Evolutionary conservation across 2,113 vertebrate genomes (phyloP).

Genomic region (Hemicordylus capensis): DNA sequence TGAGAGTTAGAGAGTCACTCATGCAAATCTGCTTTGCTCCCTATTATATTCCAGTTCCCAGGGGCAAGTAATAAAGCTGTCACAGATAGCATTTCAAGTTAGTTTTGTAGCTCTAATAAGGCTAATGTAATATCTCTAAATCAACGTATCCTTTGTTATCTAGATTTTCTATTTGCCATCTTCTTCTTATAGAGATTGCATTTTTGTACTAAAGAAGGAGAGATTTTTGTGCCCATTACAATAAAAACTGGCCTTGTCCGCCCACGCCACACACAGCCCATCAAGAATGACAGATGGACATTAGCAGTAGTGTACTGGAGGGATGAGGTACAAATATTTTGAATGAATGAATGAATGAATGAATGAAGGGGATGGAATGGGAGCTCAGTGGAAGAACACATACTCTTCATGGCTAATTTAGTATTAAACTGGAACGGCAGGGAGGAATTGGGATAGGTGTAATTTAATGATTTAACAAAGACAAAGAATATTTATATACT

Average conservation of each 20-base stretch:
- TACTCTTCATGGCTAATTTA: no score
- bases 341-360: no score
- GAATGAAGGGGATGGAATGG: no score
- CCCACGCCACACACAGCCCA: neutral
- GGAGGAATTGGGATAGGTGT: no score
- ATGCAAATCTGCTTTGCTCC: neutral
- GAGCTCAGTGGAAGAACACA: no score
- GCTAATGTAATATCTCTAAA: neutral
- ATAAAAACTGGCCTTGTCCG: no score
- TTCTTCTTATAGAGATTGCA: conserved; percentile 4
- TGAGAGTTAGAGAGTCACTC: neutral
- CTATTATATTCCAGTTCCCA: neutral
- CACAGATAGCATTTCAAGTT: conserved; percentile 1
- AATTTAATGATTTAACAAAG: no score
- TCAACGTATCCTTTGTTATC: neutral
- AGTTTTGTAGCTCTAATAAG: conserved; percentile 26
- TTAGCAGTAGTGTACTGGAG: no score
- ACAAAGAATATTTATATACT: no score
- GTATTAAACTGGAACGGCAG: no score
- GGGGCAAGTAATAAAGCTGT: accelerated
- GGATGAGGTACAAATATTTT: no score
- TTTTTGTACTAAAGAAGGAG: neutral
- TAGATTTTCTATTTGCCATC: neutral
- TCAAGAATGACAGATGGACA: neutral
- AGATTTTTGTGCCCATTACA: neutral